Base-by-base conservation (phyloP, 2,113 vertebrate species). In the Alosa alosa region DNA sequence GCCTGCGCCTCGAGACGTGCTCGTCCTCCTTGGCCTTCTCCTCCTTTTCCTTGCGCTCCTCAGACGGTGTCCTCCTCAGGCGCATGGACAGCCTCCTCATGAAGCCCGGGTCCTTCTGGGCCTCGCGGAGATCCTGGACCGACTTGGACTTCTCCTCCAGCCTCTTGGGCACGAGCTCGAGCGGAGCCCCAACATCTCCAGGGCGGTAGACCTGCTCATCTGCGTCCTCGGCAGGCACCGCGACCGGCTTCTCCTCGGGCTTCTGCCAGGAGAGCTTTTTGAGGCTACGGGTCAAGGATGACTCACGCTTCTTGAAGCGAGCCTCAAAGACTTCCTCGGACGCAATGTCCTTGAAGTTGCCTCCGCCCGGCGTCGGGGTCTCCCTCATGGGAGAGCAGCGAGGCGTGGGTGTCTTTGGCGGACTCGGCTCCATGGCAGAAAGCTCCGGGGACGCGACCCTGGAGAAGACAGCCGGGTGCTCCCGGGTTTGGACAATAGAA, bases 261-360 rank as follows among this genome's bases (percentile, higher is more conserved):
- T 96, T 97, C 45, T 97, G 95, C 84, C 96, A 94, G 22, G 96
- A 96, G 57, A 99, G 94, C 25, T 96, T 95, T 87, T 96, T 97
- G 13, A 99, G 92, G 9, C 97, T 96, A 49, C 97, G 95, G 3
- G 95, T 94, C 46, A 99, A 94, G 0, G 97, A 97, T 0, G 97
- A 98, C 86, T 98, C 96, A 0, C 97, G 96, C 85, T 96, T 96
- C 90, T 99, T 99, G 91, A 99, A 99, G 86, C 97, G 97, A 9
- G 98, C 95, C 87, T 99, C 97, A 9, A 99, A 99, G 55, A 99
- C 94, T n/a, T 99, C 97, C 90, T 99, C 97, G 0, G 98, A 99
- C 57, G 96, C 95, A 0, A 99, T 94, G 91, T 99, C 96, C 82
- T 96, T 93, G 4, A 99, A 95, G 64, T 93, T 88, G 22, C 31